phyloP scores from a whole-genome alignment of 2,113 vertebrate species.

The Eretmochelys imbricata region DNA sequence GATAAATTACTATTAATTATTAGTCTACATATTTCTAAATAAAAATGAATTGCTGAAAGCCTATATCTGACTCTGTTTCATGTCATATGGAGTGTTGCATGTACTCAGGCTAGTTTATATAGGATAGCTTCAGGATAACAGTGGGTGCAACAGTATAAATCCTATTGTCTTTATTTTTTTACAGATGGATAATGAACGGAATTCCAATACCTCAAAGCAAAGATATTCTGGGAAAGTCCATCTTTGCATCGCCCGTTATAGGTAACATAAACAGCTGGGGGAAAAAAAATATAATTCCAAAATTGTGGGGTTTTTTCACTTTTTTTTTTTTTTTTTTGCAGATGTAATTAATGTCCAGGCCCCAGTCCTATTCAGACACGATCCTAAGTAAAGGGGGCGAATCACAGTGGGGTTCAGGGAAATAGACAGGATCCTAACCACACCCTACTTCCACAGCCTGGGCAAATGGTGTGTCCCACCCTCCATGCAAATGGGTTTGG shows the following conservation, averaged over 20 bases:
- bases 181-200: conserved; percentile 94
- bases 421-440: background rate
- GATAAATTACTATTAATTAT: background rate
- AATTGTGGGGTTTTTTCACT: background rate
- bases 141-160: background rate
- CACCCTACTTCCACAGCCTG: background rate
- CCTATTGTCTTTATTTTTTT: background rate
- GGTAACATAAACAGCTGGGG: conserved; percentile 73
- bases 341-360: background rate
- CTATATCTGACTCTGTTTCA: background rate
- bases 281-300: background rate
- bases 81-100: background rate
- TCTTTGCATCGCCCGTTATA: conserved; percentile 96
- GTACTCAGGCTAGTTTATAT: background rate
- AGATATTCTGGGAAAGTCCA: conserved; percentile 95
- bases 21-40: background rate
- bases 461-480: background rate
- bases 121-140: background rate
- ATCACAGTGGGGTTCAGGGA: background rate
- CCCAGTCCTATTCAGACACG: background rate
- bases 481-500: background rate
- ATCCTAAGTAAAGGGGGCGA: background rate
- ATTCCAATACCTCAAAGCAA: conserved; percentile 88
- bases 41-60: background rate
- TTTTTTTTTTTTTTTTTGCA: too few species aligned